phyloP scores from a whole-genome alignment of 1,140 invertebrate species.

The Sipha flava region DNA sequence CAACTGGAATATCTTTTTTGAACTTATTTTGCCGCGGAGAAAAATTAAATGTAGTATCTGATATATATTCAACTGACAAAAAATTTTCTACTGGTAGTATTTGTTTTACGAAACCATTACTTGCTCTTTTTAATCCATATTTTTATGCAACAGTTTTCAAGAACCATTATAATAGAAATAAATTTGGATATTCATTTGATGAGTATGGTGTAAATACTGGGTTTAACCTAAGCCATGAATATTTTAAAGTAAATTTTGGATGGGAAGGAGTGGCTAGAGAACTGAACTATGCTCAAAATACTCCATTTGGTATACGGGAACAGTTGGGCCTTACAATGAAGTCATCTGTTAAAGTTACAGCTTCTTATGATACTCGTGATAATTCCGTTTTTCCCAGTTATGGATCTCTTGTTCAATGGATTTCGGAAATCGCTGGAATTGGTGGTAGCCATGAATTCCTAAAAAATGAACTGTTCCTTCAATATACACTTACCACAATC shows the following conservation, averaged over 20 bases:
- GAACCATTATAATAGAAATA: neutral
- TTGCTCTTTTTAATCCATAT: neutral
- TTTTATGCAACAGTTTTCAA: conserved; percentile 6
- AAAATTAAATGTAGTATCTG: conserved; percentile 5
- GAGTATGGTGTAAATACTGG: neutral
- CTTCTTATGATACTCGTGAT: conserved; percentile 68
- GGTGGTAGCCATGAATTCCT: conserved; percentile 79
- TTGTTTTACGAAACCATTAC: conserved; percentile 10
- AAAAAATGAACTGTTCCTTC: conserved; percentile 69
- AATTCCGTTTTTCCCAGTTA: conserved; percentile 63
- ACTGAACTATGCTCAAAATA: conserved; percentile 43
- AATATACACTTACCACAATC: conserved; percentile 62
- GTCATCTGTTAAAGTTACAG: conserved; percentile 69
- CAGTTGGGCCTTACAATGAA: conserved; percentile 77
- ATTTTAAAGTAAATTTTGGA: neutral
- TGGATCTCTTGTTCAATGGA: conserved; percentile 60
- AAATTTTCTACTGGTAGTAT: conserved; percentile 8
- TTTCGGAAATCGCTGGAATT: conserved; percentile 72
- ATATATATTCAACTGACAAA: conserved; percentile 9
- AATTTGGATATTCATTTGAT: conserved; percentile 11
- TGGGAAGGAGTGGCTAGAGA: conserved; percentile 18
- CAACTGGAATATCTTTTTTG: neutral
- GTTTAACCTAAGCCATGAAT: neutral
- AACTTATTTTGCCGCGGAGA: conserved; percentile 15
- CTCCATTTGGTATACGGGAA: conserved; percentile 70